Evolutionary conservation across 2,113 vertebrate genomes (phyloP).

Genomic region (Gobio gobio): DNA sequence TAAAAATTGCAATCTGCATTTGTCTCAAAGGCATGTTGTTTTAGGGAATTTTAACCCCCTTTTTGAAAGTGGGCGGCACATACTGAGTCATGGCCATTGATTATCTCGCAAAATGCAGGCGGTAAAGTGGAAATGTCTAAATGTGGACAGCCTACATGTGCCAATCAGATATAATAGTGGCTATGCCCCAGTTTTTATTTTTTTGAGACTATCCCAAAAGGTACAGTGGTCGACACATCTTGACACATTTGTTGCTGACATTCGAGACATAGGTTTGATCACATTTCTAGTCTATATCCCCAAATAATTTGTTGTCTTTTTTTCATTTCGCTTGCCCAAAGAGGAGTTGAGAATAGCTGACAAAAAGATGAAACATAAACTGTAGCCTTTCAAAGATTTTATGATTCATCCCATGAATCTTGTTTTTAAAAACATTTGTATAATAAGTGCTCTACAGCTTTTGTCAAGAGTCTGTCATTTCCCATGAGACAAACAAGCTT

Average conservation of each 20-base stretch:
- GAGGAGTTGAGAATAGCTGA: background rate
- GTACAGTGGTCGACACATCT: background rate
- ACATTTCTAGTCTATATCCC: background rate
- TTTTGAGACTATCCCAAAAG: background rate
- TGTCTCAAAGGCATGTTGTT: slow-evolving; percentile 1
- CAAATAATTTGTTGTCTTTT: background rate
- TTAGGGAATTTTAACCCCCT: background rate
- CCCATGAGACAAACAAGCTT: background rate
- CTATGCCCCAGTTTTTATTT: background rate
- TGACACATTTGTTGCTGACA: background rate
- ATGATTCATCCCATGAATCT: background rate
- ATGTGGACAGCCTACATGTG: background rate
- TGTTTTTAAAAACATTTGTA: slow-evolving; percentile 10
- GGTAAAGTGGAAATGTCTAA: background rate
- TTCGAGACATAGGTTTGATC: background rate
- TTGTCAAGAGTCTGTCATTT: slow-evolving; percentile 31
- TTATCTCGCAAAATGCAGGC: background rate
- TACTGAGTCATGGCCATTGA: background rate
- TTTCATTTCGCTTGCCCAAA: background rate
- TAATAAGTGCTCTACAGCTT: slow-evolving; percentile 9
- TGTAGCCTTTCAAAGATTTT: slow-evolving; percentile 5
- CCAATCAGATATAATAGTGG: background rate
- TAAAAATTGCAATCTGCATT: background rate
- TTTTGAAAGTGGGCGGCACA: background rate
- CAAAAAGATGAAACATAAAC: background rate